These are phyloP conservation scores for Plemyria rubiginata DNA, from an alignment of 2,888 invertebrate genomes.

Conservation along the genomic window DNA sequence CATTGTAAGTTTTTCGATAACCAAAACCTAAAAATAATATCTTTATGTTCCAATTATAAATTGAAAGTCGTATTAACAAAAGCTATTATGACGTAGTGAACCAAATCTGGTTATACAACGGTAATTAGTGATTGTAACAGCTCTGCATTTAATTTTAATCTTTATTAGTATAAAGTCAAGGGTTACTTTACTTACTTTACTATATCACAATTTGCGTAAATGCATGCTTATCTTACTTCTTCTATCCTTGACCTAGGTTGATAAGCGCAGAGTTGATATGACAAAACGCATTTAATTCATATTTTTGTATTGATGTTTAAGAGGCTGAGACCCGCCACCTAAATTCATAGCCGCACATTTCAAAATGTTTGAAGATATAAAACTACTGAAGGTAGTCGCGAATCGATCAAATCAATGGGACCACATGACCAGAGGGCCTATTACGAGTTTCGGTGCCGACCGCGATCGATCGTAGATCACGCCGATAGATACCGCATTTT, in stretches of 20 bases:
- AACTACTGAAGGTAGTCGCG: no score
- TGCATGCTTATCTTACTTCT: constrained; percentile 47
- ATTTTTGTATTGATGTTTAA: constrained; percentile 13
- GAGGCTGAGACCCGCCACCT: constrained; percentile 23
- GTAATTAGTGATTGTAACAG: constrained; percentile 45
- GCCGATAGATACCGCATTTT: no score
- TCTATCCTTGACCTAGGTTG: constrained; percentile 63
- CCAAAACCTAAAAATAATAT: no score
- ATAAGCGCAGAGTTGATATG: constrained; percentile 48
- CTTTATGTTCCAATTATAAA: no score
- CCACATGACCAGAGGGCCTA: no score
- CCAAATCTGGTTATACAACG: constrained; percentile 41
- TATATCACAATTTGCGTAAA: constrained; percentile 39
- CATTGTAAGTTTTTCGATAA: no score
- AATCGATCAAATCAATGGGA: no score
- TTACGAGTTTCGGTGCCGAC: no score
- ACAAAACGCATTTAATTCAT: constrained; percentile 30
- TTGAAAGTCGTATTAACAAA: no score
- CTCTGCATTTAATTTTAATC: constrained; percentile 6
- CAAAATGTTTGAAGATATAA: no score
- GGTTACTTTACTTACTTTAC: constrained; percentile 1
- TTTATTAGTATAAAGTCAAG: constrained; percentile 15
- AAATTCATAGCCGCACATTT: no score
- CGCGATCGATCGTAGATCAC: no score
- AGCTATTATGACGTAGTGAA: not conserved